phyloP scores from a whole-genome alignment of 2,113 vertebrate genomes.

The Labrus mixtus region DNA sequence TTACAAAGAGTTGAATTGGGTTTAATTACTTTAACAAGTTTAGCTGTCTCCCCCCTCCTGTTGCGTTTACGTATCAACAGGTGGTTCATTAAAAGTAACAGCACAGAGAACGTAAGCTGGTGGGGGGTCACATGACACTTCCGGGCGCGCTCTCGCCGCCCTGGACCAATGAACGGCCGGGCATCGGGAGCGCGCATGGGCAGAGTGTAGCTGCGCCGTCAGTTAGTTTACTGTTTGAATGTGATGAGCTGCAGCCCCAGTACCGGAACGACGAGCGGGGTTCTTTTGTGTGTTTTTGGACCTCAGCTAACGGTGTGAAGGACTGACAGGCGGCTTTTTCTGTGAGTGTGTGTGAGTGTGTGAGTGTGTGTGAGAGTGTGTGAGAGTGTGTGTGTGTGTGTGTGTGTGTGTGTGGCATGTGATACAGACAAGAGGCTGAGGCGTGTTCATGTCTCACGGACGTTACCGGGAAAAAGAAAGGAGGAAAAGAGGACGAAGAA shows the following conservation, averaged over 20 bases:
- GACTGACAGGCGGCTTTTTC: constrained; percentile 64
- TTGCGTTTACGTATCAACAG: constrained; percentile 48
- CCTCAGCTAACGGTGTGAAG: background rate
- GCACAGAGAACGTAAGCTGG: background rate
- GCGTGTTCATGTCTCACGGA: constrained; percentile 71
- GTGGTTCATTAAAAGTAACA: constrained; percentile 42
- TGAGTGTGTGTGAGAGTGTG: too few relatives aligned
- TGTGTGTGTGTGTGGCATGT: constrained; percentile 53
- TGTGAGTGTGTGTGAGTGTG: background rate
- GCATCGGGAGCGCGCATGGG: constrained; percentile 54
- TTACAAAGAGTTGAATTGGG: too few relatives aligned
- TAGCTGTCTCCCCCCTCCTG: background rate
- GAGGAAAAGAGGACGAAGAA: constrained; percentile 24
- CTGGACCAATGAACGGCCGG: constrained; percentile 58
- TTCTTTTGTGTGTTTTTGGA: background rate
- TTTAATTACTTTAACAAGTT: too few relatives aligned
- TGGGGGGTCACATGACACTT: constrained; percentile 71
- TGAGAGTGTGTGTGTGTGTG: too few relatives aligned
- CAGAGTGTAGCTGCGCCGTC: background rate
- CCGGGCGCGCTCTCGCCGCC: constrained; percentile 65
- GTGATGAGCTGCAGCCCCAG: background rate
- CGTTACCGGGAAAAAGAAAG: constrained; percentile 43
- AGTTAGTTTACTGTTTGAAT: constrained; percentile 33
- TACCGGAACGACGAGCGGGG: background rate
- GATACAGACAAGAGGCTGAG: constrained; percentile 60